Percentiles rank a stretch among this genome's conserved stretches.
Conservation (phyloP, 2,797 vertebrate species). For the Florisuga fusca region DNA sequence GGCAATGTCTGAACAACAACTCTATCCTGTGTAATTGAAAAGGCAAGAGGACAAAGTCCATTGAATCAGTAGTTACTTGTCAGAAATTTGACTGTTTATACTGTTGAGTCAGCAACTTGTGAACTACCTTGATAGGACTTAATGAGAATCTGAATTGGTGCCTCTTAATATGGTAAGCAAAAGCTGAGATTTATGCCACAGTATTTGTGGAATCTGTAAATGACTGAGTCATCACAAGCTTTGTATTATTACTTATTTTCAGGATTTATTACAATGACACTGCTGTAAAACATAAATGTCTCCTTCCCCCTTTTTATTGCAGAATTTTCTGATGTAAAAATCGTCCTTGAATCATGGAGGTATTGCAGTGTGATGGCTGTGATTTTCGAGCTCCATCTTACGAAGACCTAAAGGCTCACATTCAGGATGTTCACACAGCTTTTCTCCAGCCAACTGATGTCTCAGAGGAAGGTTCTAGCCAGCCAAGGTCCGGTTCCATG, state of each 20-base stretch:
- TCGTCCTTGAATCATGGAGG: constrained; percentile 91
- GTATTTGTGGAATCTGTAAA: not conserved
- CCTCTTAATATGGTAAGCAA: not conserved
- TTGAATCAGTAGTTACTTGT: not conserved
- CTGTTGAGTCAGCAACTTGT: not conserved
- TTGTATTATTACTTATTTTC: not conserved
- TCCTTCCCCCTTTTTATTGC: constrained; percentile 1
- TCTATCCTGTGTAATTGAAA: not conserved
- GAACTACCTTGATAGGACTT: not conserved
- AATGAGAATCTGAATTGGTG: not conserved
- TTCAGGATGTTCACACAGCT: constrained; percentile 97
- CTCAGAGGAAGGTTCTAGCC: constrained; percentile 82
- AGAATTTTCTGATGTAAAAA: constrained; percentile 95
- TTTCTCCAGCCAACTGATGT: constrained; percentile 97
- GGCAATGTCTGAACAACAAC: not conserved
- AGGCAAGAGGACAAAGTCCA: not conserved
- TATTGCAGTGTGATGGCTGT: constrained; percentile 98
- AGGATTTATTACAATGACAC: not conserved
- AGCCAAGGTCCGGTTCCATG: constrained; percentile 86
- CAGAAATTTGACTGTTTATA: not conserved
- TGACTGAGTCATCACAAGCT: not conserved
- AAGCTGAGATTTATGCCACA: fast-evolving
- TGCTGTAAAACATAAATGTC: not conserved
- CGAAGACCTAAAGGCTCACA: constrained; percentile 96
- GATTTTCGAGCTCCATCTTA: constrained; percentile 97